Conservation (phyloP, 2,113 vertebrate genomes). For the Cepphus grylle region DNA sequence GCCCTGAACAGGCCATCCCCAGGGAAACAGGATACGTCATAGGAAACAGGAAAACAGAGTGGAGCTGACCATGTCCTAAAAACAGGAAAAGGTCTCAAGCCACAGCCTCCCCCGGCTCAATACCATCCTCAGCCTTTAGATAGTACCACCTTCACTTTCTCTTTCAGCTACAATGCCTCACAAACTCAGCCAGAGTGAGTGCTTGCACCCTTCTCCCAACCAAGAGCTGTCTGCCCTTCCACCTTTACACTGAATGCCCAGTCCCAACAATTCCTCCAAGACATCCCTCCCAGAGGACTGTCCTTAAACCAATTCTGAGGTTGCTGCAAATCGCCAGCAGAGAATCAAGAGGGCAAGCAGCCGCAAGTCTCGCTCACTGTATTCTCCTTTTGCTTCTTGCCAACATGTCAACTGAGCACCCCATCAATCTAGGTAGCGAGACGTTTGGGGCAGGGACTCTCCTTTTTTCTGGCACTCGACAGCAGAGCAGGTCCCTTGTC, state of each 20-base stretch:
- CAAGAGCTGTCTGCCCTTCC: not conserved
- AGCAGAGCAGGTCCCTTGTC: not conserved
- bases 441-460: not conserved
- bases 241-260: not conserved
- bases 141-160: not conserved
- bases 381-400: not conserved
- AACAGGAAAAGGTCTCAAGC: slow-evolving; percentile 37
- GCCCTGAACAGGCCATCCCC: not conserved
- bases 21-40: slow-evolving; percentile 61
- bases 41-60: slow-evolving; percentile 49
- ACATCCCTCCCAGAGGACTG: not conserved
- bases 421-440: not conserved
- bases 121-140: not conserved
- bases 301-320: not conserved
- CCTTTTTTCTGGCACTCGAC: not conserved
- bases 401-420: fast-evolving
- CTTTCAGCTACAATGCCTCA: not conserved
- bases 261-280: not conserved
- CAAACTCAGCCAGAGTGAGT: not conserved
- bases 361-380: not conserved
- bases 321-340: not conserved
- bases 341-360: not conserved
- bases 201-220: not conserved
- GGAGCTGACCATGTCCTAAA: not conserved
- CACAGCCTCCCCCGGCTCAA: not conserved